Base-by-base conservation (phyloP, 2,888 invertebrate species). In the Cybosia mesomella region DNA sequence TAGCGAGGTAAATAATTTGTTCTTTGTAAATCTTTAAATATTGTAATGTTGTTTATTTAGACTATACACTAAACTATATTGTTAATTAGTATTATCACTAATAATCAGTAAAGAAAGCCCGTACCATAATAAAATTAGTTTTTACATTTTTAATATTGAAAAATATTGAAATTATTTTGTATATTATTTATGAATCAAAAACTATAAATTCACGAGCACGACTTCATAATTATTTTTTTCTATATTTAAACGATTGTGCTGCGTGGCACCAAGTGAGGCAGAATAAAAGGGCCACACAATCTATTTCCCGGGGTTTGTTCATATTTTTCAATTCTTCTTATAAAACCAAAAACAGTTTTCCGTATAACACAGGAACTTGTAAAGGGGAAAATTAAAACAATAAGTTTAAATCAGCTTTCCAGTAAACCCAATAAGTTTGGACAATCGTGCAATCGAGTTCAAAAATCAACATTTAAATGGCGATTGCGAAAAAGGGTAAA, bases 11-110 rank as follows among this genome's bases (percentile, higher is more conserved):
- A 55, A 55, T 49, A 49, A 49, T 18, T 24, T 24, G 54, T 13
- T 55, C 54, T 22, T 55, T 54, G 11, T 21, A 55, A 55, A 55
- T 55, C 15, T 55, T 24, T 49, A n/a, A 49, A 49, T 49, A 49
- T 49, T n/a, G n/a, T 49, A 49, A 49, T 49, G n/a, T 49, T 9
- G 49, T 49, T 49, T 49, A n/a, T 49, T n/a, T 9, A 49, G 18
- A 49, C 18, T 18, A n/a, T 49, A 49, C n/a, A 18, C 49, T 49
- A 28, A 28, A 28, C 3, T 28, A 2, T 28, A 28, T 2, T 5
- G 28, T 28, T 5, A 28, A 28, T 28, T 28, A 28, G 28, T 28
- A 28, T 28, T 28, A 2, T 28, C 7, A 43, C 7, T 18, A 43
- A 4, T 18, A 43, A 4, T 43, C 43, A 18, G 4, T 43, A 18